Conservation (phyloP, 2,113 vertebrate genomes). For the Pseudolaguvia tuberculata region DNA sequence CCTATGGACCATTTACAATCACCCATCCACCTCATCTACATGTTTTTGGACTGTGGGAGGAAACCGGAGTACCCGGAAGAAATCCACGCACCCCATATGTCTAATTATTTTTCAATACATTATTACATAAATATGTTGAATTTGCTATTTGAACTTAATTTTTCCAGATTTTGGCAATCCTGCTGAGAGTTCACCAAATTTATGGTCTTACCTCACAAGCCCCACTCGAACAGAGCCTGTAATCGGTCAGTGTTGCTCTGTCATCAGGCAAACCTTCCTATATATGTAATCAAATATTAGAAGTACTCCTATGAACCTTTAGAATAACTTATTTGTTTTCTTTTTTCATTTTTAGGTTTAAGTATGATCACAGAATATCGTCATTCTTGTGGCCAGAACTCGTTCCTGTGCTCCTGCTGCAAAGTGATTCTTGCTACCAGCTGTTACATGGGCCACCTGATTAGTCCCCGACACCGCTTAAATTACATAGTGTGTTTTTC, state of each 20-base stretch:
- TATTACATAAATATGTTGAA: not conserved
- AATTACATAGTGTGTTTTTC: conserved; percentile 29
- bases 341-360: conserved; percentile 23
- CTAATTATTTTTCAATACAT: no score
- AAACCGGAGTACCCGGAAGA: no score
- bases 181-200: conserved; percentile 17
- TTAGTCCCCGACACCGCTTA: conserved; percentile 11
- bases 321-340: not conserved
- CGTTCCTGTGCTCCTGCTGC: conserved; percentile 37
- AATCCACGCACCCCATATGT: no score
- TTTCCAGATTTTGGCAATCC: conserved; percentile 11
- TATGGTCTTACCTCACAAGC: conserved; percentile 37
- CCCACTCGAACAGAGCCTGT: conserved; percentile 24
- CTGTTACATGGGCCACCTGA: conserved; percentile 14
- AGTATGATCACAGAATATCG: conserved; percentile 36
- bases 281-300: not conserved
- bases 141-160: not conserved
- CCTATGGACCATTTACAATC: no score
- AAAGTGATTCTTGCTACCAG: conserved; percentile 1
- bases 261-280: not conserved
- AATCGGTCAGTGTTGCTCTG: conserved; percentile 20
- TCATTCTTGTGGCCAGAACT: conserved; percentile 13
- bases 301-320: not conserved
- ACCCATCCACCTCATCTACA: no score
- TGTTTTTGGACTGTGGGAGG: no score